These are phyloP conservation scores for Mobula birostris DNA, from an alignment of 2,113 vertebrate species.

Conservation along the genomic window DNA sequence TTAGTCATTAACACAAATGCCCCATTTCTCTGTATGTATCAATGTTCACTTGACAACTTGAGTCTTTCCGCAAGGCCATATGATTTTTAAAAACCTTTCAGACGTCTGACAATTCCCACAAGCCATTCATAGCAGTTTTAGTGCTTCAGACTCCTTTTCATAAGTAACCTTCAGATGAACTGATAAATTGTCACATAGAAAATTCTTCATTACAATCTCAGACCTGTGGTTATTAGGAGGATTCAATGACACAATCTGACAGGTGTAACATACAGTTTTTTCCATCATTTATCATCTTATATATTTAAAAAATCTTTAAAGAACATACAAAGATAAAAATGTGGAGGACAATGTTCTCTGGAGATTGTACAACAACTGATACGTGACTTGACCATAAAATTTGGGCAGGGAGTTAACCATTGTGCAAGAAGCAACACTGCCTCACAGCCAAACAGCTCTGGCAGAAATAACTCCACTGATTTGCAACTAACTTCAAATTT, in stretches of 20 bases:
- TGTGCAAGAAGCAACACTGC: not conserved
- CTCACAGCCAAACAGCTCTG: not conserved
- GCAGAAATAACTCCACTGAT: not conserved
- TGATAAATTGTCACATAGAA: not conserved
- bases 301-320: not conserved
- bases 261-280: not conserved
- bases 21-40: too few relatives aligned
- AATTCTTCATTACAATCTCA: not conserved
- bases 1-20: too few relatives aligned
- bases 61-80: not conserved
- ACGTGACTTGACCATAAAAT: not conserved
- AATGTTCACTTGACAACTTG: not conserved
- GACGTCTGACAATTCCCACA: not conserved
- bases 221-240: conserved; percentile 6
- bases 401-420: not conserved
- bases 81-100: not conserved
- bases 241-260: not conserved
- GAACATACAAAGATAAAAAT: not conserved
- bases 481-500: not conserved
- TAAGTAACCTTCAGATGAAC: not conserved
- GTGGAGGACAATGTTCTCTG: not conserved
- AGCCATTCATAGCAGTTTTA: not conserved
- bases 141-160: not conserved
- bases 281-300: not conserved
- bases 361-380: not conserved